Percentiles rank a stretch among this genome's conserved stretches.
These are phyloP conservation scores for Ophion costatus DNA, from an alignment of 2,888 invertebrate species.

Conservation along the genomic window DNA sequence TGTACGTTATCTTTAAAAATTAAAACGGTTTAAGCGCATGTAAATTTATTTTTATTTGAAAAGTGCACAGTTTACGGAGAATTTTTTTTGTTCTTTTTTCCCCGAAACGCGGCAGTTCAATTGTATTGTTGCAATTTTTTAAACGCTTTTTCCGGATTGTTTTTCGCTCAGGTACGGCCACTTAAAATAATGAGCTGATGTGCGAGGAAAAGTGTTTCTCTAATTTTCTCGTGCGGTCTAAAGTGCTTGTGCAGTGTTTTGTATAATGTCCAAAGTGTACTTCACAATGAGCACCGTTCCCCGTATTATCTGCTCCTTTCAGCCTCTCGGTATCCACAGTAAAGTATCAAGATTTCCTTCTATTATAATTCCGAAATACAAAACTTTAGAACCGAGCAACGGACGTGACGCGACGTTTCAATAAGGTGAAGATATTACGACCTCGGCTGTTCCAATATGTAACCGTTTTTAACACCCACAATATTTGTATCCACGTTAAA, in stretches of 20 bases:
- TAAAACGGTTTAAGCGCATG: too few relatives aligned
- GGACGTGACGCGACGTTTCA: constrained; percentile 8
- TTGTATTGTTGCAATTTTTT: too few relatives aligned
- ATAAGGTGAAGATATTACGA: constrained; percentile 16
- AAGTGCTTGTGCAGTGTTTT: too few relatives aligned
- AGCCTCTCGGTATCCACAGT: neutral
- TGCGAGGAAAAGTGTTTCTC: neutral
- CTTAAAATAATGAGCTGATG: too few relatives aligned
- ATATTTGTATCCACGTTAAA: neutral
- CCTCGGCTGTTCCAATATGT: neutral
- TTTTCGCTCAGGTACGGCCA: too few relatives aligned
- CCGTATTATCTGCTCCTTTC: neutral
- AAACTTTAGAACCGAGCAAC: neutral
- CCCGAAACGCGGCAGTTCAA: too few relatives aligned
- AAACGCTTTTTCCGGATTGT: too few relatives aligned
- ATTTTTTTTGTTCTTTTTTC: too few relatives aligned
- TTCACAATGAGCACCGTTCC: neutral
- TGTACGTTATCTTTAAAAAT: too few relatives aligned
- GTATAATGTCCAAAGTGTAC: neutral
- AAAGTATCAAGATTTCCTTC: constrained; percentile 16
- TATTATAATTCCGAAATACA: neutral
- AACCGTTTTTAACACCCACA: neutral
- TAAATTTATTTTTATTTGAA: too few relatives aligned
- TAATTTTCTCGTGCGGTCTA: neutral
- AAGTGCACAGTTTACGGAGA: too few relatives aligned